Evolutionary conservation across 2,113 vertebrate species (phyloP), one percentile per base, ranked within the genome.

Genomic region (Ochotona princeps): DNA sequence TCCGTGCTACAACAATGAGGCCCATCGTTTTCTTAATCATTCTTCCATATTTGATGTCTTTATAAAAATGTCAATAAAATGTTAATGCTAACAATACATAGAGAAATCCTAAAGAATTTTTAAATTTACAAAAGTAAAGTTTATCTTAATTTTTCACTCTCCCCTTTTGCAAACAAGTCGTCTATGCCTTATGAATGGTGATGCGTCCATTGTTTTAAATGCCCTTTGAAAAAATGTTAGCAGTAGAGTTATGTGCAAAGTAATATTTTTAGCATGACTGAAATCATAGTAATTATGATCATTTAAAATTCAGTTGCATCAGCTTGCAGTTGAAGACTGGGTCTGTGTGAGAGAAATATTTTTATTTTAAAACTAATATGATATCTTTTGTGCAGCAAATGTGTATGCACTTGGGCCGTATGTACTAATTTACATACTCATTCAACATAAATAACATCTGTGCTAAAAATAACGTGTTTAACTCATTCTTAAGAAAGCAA

Each of bases 401-500:
- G 30, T 57, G 89, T 32, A 15, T 72, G 73, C 66, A 20, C 96
- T 30, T 80, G 9, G 90, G 90, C 86, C 92, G 74, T 86, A 7
- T 91, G 32, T 83, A 2, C 5, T 93, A 95, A 93, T 82, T 96
- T 95, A 78, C 80, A 32, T 49, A 60, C 47, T 82, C 47, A 69
- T 80, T 86, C 63, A 88, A 60, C 74, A 80, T 67, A 51, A 84
- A 12, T 94, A 54, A 11, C 82, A 73, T 89, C 26, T 30, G 61
- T 94, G 20, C 63, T 86, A 91, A 94, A 93, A 96, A 75, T 85
- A 63, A 57, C 54, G 1, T 15, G 21, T 65, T 94, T 94, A 78
- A 85, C 63, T 30, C 70, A 92, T 94, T 38, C 81, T 97, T 92
- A 49, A 94, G 75, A 90, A 90, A 96, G 81, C 25, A 95, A 96